Conservation (phyloP, 2,113 vertebrate species). For the Cyrtonyx montezumae region DNA sequence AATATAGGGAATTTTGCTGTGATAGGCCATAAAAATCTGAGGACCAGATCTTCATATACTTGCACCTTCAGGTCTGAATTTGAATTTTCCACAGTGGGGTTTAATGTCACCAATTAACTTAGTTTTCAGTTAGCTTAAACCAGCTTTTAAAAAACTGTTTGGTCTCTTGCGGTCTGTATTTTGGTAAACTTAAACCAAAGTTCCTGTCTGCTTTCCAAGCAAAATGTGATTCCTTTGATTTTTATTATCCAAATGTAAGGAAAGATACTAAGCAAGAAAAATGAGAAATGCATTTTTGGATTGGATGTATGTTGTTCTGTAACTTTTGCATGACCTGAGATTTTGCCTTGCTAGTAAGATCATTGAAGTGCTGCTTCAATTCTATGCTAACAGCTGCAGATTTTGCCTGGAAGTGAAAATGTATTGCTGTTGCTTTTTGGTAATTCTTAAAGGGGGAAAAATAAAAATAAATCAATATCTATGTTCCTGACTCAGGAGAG, state of each 20-base stretch:
- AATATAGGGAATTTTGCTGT: background rate
- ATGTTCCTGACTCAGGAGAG: background rate
- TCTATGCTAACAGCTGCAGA: background rate
- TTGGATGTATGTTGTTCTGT: background rate
- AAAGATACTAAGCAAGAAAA: background rate
- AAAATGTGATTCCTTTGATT: background rate
- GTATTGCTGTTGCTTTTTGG: background rate
- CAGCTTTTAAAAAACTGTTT: background rate
- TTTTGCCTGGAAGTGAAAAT: background rate
- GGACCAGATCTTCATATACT: background rate
- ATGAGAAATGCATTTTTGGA: background rate
- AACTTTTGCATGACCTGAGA: background rate
- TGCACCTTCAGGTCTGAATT: background rate
- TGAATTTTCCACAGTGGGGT: background rate
- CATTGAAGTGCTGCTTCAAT: background rate
- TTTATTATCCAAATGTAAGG: background rate
- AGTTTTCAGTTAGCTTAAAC: background rate
- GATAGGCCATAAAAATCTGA: background rate
- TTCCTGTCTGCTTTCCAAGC: background rate
- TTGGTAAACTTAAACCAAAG: background rate
- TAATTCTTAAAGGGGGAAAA: background rate
- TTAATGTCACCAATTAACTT: background rate
- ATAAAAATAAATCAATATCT: background rate
- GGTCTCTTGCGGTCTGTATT: background rate
- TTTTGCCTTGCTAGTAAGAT: accelerated